Evolutionary conservation across 2,888 invertebrate genomes (phyloP), one percentile per base, ranked within the genome.

Genomic region (Rhorus exstirpatorius): DNA sequence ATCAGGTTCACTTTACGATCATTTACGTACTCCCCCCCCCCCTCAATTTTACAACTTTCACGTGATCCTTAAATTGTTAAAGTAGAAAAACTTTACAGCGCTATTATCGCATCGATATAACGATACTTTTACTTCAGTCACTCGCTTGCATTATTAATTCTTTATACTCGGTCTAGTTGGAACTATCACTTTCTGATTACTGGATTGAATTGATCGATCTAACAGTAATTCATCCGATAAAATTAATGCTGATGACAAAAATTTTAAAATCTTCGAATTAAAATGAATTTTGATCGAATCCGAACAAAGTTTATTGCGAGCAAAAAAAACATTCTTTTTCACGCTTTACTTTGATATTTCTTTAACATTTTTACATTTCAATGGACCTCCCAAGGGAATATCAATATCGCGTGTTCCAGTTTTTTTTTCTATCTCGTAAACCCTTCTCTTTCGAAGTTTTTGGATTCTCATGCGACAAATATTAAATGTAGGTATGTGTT

Each of bases 71-170:
- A 17, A 31, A 60, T 44, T 63, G 31, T 24, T 44, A 35, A 31
- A 41, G 44, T 60, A 35, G 51, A 77, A 71, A 67, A 77, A 77
- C 72, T 81, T 81, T 81, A 65, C 35, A 55, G 21, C 71, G 76
- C 26, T 65, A 26, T 51, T 17, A 76, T 60, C 26, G 35, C 14
- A 65, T 26, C 44, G 70, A 63, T 80, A 44, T 67, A 4, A 35
- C 61, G 35, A 75, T 12, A 26, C 55, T 53, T 38, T 75, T 63
- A 51, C 60, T 46, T 21, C 74, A 58, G 38, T 72, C 61, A 67
- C 41, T 74, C 44, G 44, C 21, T 44, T 8, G 19, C 8, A 70
- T 70, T 78, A 55, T 44, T 53, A 21, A 58, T 79, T 79, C 19
- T 24, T 10, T 19, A 76, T 31, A 7, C 17, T 10, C 38, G n/a